A percentile compares a stretch with the other conserved stretches of the same genome.
These are phyloP conservation scores for Aproaerema taeniolella DNA, from an alignment of 2,888 invertebrate species.

Conservation along the genomic window DNA sequence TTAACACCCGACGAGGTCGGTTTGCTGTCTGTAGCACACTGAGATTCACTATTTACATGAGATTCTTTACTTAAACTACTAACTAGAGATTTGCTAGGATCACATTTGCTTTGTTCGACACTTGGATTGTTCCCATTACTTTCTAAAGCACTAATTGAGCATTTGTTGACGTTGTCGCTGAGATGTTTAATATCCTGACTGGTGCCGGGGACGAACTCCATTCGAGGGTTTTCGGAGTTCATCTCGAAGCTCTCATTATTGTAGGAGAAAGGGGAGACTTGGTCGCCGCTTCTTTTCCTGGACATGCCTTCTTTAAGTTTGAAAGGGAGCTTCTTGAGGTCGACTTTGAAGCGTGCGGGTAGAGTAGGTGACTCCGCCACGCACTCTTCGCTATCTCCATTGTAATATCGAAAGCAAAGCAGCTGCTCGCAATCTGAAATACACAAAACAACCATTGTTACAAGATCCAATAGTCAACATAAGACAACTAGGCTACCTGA, in stretches of 20 bases:
- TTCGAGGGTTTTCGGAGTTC: slow-evolving; percentile 60
- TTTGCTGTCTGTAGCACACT: slow-evolving; percentile 47
- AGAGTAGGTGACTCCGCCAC: slow-evolving; percentile 78
- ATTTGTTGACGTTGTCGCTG: slow-evolving; percentile 71
- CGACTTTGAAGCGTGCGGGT: slow-evolving; percentile 68
- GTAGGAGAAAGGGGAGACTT: slow-evolving; percentile 66
- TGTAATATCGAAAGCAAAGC: slow-evolving; percentile 84
- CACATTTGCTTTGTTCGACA: slow-evolving; percentile 67
- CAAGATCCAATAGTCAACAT: not conserved
- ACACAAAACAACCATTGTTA: slow-evolving; percentile 1
- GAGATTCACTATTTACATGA: slow-evolving; percentile 72
- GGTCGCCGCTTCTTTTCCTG: slow-evolving; percentile 67
- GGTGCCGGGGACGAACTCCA: slow-evolving; percentile 59
- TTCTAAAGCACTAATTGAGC: slow-evolving; percentile 76
- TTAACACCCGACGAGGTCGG: slow-evolving; percentile 69
- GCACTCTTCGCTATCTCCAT: slow-evolving; percentile 80
- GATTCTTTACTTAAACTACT: slow-evolving; percentile 62
- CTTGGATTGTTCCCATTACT: slow-evolving; percentile 54
- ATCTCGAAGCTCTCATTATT: slow-evolving; percentile 73
- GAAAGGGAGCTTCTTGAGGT: slow-evolving; percentile 76
- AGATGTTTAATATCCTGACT: slow-evolving; percentile 67
- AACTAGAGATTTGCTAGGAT: slow-evolving; percentile 70
- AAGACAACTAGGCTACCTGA: not conserved
- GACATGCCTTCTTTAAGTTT: slow-evolving; percentile 74
- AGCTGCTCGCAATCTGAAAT: slow-evolving; percentile 82